Base-by-base conservation (phyloP, 2,797 vertebrate genomes). In the Phylloscopus collybita region DNA sequence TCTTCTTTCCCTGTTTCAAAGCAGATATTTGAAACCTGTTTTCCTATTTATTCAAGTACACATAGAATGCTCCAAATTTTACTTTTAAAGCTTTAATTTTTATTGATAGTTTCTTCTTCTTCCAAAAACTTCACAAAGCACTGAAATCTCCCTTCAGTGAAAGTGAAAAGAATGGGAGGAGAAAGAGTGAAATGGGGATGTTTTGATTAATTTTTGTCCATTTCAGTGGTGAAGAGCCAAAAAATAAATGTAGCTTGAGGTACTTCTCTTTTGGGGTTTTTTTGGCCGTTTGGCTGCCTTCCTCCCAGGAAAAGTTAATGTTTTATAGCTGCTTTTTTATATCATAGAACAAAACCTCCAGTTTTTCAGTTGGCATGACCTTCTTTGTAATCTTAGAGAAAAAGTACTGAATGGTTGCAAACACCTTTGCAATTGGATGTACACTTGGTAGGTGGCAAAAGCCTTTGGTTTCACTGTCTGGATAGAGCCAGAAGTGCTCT, bases 201-300 rank as follows among this genome's bases (percentile, higher is more conserved):
- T 56, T 95, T 90, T 64, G 47, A 65, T 88, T 86, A 51, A 59
- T 75, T 93, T 93, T 90, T 88, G 30, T 61, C 57, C 30, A 29
- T 93, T 95, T 86, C 75, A 61, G 15, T 53, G 25, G 8, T 66
- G 42, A 95, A 57, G 45, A 91, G 59, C 4, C 1, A 57, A 70
- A 92, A 91, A 94, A 60, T 59, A 80, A 92, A 78, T 15, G 26
- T 66, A 30, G 25, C 18, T 83, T 84, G 73, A 88, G 51, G 65
- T 74, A 61, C 27, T 71, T 83, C n/a, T 82, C 16, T 65, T 80
- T 87, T 75, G 30, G 16, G 16, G 4, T 60, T 60, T 36, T 34
- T 80, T 83, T 86, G 50, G 6, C 17, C 86, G 16, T 71, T 74
- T 80, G 14, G 29, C 34, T 67, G 42, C 14, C 42, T 40, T n/a